phyloP scores from a whole-genome alignment of 2,888 invertebrate genomes.

The Hipparchia semele region DNA sequence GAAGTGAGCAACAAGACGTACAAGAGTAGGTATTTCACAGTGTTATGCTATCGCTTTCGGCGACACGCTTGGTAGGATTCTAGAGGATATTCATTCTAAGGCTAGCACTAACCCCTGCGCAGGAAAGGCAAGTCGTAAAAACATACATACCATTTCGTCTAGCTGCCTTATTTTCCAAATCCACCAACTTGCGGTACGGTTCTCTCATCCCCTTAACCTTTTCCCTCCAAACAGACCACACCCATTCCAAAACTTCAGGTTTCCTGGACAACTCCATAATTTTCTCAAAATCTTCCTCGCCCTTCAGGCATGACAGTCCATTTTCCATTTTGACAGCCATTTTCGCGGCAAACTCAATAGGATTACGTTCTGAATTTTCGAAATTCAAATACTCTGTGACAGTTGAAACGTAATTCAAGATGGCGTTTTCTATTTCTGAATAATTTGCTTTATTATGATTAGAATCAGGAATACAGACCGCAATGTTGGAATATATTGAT shows the following conservation, averaged over 20 bases:
- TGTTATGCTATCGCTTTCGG: too few relatives aligned
- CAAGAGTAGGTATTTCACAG: too few relatives aligned
- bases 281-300: conserved; percentile 85
- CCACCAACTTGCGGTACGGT: conserved; percentile 79
- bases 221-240: conserved; percentile 87
- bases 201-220: conserved; percentile 81
- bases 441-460: conserved; percentile 44
- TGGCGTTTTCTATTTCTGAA: conserved; percentile 56
- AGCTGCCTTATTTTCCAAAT: conserved; percentile 85
- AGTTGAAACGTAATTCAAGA: conserved; percentile 53
- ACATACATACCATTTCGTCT: conserved; percentile 82
- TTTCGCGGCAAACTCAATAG: conserved; percentile 45
- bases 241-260: conserved; percentile 79
- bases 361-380: conserved; percentile 36
- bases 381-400: conserved; percentile 41
- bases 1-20: too few relatives aligned
- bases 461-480: conserved; percentile 77
- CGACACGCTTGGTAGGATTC: too few relatives aligned
- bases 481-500: conserved; percentile 81
- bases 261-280: conserved; percentile 79
- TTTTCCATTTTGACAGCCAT: conserved; percentile 38
- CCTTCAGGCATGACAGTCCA: conserved; percentile 76
- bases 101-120: too few relatives aligned
- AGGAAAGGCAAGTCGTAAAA: too few relatives aligned
- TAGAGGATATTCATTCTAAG: too few relatives aligned